Evolutionary conservation across 2,797 vertebrate species (phyloP).

Genomic region (Emydoidea blandingii): DNA sequence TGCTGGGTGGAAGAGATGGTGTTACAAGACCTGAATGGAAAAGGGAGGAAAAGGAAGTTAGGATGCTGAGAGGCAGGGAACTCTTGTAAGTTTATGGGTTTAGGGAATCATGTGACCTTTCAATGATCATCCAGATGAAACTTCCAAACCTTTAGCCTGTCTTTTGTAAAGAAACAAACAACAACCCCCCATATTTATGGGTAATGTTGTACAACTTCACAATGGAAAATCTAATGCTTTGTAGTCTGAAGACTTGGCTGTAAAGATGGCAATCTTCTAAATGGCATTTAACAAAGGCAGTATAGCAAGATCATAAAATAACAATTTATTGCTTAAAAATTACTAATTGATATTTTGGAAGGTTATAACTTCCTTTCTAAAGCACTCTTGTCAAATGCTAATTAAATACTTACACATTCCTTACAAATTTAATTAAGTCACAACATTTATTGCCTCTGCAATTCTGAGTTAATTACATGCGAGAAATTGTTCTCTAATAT

Average conservation of each 20-base stretch:
- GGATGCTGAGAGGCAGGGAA: background rate
- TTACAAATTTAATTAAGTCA: conserved; percentile 40
- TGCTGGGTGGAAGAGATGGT: background rate
- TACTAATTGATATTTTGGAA: conserved; percentile 54
- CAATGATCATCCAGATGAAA: background rate
- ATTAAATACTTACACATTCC: conserved; percentile 30
- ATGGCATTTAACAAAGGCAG: background rate
- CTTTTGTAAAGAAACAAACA: background rate
- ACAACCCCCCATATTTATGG: background rate
- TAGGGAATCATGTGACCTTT: background rate
- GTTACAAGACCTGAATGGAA: background rate
- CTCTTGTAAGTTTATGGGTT: background rate
- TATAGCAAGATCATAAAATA: conserved; percentile 23
- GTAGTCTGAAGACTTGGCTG: background rate
- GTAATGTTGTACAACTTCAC: background rate
- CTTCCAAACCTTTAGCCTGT: background rate
- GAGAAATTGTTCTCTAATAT: conserved; percentile 1
- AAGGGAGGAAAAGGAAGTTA: background rate
- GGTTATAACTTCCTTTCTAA: conserved; percentile 46
- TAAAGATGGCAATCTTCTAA: background rate
- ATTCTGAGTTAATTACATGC: conserved; percentile 32
- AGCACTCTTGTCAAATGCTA: conserved; percentile 48
- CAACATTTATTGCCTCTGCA: conserved; percentile 21
- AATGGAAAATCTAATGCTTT: background rate
- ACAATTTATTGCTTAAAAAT: conserved; percentile 42